Conservation (phyloP, 1,140 invertebrate species). For the Tachypleus tridentatus region DNA sequence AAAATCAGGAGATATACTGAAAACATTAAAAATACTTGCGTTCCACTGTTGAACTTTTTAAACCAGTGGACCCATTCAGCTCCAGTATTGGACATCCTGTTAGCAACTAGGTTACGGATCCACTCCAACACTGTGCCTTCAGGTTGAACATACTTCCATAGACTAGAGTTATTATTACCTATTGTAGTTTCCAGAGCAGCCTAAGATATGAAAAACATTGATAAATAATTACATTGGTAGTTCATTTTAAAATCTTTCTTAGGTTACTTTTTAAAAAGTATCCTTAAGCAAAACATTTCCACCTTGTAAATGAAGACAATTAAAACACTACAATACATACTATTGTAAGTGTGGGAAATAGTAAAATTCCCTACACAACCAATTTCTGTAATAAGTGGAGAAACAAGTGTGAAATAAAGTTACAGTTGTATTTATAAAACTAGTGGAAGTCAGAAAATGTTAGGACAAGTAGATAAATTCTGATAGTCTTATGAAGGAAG, state of each 20-base stretch:
- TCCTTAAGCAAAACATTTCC: conserved; percentile 3
- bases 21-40: conserved; percentile 33
- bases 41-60: conserved; percentile 56
- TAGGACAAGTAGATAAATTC: no score
- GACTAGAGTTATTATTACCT: conserved; percentile 49
- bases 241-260: neutral
- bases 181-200: conserved; percentile 56
- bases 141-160: conserved; percentile 46
- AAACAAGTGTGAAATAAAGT: no score
- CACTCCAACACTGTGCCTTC: conserved; percentile 55
- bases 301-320: conserved; percentile 5
- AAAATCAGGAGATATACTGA: conserved; percentile 12
- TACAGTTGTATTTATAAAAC: no score
- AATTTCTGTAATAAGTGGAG: no score
- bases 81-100: conserved; percentile 58
- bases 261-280: neutral
- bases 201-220: conserved; percentile 13
- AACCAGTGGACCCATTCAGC: conserved; percentile 53
- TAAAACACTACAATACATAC: conserved; percentile 7
- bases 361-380: no score
- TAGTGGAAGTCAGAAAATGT: no score
- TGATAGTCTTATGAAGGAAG: no score
- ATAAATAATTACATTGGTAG: neutral
- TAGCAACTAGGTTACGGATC: conserved; percentile 70
- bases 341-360: conserved; percentile 2